These are phyloP conservation scores for Notarius quadriscutis DNA, from an alignment of 2,113 vertebrate genomes.

Conservation along the genomic window DNA sequence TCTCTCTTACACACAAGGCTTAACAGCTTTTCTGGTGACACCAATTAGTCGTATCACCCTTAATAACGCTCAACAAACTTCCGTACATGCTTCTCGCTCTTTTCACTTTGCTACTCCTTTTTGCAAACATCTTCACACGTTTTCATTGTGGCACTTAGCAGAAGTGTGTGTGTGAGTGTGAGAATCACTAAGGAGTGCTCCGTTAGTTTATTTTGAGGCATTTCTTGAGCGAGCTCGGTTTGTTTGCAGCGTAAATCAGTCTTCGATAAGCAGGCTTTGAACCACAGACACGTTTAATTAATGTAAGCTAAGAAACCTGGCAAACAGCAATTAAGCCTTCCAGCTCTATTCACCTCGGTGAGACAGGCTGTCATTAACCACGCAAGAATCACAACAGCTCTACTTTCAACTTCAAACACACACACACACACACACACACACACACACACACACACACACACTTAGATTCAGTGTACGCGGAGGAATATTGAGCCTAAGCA, in stretches of 20 bases:
- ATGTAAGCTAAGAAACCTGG: slow-evolving; percentile 27
- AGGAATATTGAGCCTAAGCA: neutral
- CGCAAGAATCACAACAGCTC: neutral
- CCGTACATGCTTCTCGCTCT: slow-evolving; percentile 4
- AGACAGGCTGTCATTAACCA: slow-evolving; percentile 36
- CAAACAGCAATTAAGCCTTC: slow-evolving; percentile 46
- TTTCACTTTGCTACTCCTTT: slow-evolving; percentile 3
- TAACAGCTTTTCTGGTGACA: slow-evolving; percentile 27
- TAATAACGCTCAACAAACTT: slow-evolving; percentile 26
- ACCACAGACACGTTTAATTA: slow-evolving; percentile 46
- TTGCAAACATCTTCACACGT: slow-evolving; percentile 1
- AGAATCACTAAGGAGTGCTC: slow-evolving; percentile 8
- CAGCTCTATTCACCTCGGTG: neutral
- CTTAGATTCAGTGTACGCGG: neutral
- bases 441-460: neutral
- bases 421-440: neutral
- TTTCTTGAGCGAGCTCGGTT: slow-evolving; percentile 13
- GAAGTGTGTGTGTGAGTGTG: slow-evolving; percentile 25
- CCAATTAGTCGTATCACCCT: slow-evolving; percentile 29
- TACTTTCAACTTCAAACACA: slow-evolving; percentile 10
- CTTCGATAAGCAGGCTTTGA: slow-evolving; percentile 36
- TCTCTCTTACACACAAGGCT: neutral
- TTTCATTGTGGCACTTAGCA: neutral
- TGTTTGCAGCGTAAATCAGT: slow-evolving; percentile 36
- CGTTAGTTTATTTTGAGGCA: slow-evolving; percentile 29